These are phyloP conservation scores for Pristionchus maxplancki DNA, from an alignment of 2,888 invertebrate genomes.

Conservation along the genomic window DNA sequence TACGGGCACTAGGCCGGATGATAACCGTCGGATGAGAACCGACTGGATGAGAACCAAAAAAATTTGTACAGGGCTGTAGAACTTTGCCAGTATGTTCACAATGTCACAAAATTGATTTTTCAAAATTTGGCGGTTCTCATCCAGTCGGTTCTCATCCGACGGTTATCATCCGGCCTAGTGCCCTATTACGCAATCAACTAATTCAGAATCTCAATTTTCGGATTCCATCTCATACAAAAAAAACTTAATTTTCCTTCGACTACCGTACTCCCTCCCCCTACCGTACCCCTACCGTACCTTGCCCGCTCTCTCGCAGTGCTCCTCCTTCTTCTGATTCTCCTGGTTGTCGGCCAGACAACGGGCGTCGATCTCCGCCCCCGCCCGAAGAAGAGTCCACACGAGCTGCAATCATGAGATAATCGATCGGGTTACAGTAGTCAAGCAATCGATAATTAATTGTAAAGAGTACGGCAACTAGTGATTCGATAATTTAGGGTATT, in stretches of 20 bases:
- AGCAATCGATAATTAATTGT: not conserved
- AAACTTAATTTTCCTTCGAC: not conserved
- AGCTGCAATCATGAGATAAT: conserved; percentile 23
- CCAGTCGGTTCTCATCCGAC: too few relatives aligned
- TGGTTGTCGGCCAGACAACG: not conserved
- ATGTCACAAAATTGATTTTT: too few relatives aligned
- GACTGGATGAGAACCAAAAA: too few relatives aligned
- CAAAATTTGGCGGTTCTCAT: too few relatives aligned
- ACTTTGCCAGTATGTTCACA: too few relatives aligned
- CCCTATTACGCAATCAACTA: too few relatives aligned
- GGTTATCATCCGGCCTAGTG: too few relatives aligned
- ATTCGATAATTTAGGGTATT: too few relatives aligned
- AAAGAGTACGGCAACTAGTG: too few relatives aligned
- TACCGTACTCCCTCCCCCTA: not conserved
- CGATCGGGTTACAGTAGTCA: not conserved
- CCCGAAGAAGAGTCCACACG: conserved; percentile 44
- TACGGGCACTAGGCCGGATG: too few relatives aligned
- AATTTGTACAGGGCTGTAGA: too few relatives aligned
- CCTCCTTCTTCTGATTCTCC: conserved; percentile 7
- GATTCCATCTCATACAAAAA: not conserved
- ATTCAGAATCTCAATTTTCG: not conserved
- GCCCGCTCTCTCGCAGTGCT: not conserved
- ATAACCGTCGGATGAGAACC: too few relatives aligned
- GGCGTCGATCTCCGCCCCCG: not conserved
- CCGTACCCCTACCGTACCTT: conserved; percentile 2